Evolutionary conservation across 2,113 vertebrate species (phyloP).

Genomic region (Prietella phreatophila): DNA sequence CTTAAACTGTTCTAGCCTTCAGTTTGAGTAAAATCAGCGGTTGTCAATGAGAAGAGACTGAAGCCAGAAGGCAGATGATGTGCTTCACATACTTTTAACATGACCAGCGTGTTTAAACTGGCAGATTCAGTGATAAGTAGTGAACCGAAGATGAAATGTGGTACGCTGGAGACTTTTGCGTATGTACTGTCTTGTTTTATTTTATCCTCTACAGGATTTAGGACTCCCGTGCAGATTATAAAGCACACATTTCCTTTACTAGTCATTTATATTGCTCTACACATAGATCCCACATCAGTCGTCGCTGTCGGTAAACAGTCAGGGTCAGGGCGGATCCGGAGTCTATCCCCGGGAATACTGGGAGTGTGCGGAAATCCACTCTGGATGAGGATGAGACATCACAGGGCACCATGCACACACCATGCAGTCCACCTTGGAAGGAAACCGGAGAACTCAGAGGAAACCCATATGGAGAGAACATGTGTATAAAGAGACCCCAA

Average conservation of each 20-base stretch:
- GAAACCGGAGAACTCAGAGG: neutral
- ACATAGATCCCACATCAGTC: neutral
- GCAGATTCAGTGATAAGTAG: neutral
- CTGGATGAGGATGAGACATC: neutral
- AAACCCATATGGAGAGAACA: neutral
- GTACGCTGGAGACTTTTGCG: neutral
- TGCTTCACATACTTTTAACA: neutral
- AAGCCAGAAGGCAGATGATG: neutral
- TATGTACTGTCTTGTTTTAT: neutral
- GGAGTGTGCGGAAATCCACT: neutral
- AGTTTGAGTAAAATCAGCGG: neutral
- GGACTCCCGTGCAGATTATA: neutral
- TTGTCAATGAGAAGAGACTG: neutral
- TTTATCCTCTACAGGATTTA: neutral
- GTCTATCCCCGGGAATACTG: neutral
- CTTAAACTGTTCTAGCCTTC: neutral
- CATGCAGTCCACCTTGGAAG: neutral
- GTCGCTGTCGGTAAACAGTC: neutral
- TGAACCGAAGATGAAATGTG: neutral
- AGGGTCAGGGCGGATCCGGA: neutral
- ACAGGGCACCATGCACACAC: neutral
- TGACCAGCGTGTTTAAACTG: slow-evolving; percentile 1
- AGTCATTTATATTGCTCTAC: neutral
- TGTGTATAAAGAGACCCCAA: too few species aligned
- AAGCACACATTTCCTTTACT: neutral